phyloP scores from a whole-genome alignment of 1,140 invertebrate genomes.

The Micrasema longulum region DNA sequence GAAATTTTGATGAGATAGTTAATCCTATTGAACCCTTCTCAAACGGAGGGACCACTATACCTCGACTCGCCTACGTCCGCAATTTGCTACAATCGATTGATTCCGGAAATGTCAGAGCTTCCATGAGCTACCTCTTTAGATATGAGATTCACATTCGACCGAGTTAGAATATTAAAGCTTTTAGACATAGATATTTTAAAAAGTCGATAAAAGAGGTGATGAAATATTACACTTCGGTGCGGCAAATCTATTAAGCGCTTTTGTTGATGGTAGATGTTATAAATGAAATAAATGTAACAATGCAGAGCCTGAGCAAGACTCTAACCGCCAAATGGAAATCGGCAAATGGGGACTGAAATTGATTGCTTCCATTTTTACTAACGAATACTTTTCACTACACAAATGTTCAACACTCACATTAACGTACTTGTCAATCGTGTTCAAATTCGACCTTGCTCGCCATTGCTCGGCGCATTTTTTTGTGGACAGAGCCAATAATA shows the following conservation, averaged over 20 bases:
- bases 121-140: no score
- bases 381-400: background rate
- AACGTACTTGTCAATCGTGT: slow-evolving; percentile 8
- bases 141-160: no score
- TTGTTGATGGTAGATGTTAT: background rate
- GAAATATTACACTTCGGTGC: no score
- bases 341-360: slow-evolving; percentile 8
- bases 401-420: background rate
- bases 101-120: no score
- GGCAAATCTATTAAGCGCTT: no score
- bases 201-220: no score
- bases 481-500: background rate
- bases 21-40: slow-evolving; percentile 15
- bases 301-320: background rate
- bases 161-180: no score
- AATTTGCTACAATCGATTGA: no score
- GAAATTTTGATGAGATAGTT: slow-evolving; percentile 27
- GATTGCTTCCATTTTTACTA: background rate
- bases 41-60: background rate
- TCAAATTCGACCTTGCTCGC: slow-evolving; percentile 9
- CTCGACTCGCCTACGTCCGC: no score
- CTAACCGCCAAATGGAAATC: background rate
- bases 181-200: no score
- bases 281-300: slow-evolving; percentile 14
- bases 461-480: slow-evolving; percentile 3